Conservation (phyloP, 2,888 invertebrate species). For the Eupithecia centaureata region DNA sequence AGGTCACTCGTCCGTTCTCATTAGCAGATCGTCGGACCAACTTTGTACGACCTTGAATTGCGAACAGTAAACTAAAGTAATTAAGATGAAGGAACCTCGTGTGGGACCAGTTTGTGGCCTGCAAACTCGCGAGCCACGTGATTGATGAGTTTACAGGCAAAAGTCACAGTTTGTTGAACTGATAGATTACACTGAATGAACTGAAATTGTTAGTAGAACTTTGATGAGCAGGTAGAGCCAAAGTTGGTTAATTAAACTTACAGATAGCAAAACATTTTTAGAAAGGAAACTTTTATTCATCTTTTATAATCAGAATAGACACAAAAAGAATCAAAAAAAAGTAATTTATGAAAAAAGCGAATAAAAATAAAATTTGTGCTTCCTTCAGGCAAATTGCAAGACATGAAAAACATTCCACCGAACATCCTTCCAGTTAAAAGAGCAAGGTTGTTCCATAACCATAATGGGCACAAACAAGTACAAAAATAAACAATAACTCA, state of each 20-base stretch:
- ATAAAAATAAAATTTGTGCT: background rate
- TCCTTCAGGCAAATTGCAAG: constrained; percentile 20
- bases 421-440: constrained; percentile 30
- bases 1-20: constrained; percentile 31
- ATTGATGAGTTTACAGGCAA: constrained; percentile 27
- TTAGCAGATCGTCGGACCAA: constrained; percentile 29
- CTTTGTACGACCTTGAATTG: constrained; percentile 32
- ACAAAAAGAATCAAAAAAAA: background rate
- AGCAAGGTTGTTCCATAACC: constrained; percentile 40
- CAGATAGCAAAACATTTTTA: background rate
- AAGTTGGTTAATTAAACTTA: background rate
- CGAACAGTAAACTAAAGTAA: constrained; percentile 29
- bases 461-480: constrained; percentile 53
- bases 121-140: constrained; percentile 9
- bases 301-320: background rate
- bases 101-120: constrained; percentile 13
- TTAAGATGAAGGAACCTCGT: constrained; percentile 27
- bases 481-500: constrained; percentile 69
- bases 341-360: background rate
- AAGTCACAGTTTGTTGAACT: constrained; percentile 2
- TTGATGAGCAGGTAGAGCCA: background rate
- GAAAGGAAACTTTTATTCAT: background rate
- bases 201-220: background rate
- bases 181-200: background rate
- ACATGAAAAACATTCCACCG: constrained; percentile 22